phyloP scores from a whole-genome alignment of 2,113 vertebrate genomes.

The Ageneiosus marmoratus region DNA sequence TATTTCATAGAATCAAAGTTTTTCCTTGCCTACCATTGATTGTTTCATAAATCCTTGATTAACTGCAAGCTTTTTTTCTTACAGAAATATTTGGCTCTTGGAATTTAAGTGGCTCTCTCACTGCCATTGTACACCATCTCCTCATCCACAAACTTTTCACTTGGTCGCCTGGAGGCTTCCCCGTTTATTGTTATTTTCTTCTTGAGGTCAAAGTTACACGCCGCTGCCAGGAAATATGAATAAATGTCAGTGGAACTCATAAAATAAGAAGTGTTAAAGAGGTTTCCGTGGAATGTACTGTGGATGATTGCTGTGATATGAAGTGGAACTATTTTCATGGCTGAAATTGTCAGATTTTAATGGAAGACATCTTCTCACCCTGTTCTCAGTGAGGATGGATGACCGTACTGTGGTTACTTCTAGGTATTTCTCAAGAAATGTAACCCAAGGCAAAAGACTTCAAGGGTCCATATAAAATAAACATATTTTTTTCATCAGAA shows the following conservation, averaged over 20 bases:
- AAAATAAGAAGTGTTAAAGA: conserved; percentile 54
- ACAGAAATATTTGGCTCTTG: conserved; percentile 14
- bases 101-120: conserved; percentile 9
- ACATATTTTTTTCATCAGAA: conserved; percentile 18
- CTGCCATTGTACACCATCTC: conserved; percentile 19
- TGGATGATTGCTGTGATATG: conserved; percentile 62
- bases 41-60: conserved; percentile 31
- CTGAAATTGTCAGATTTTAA: conserved; percentile 66
- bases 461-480: conserved; percentile 10
- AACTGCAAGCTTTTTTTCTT: conserved; percentile 4
- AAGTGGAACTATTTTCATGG: conserved; percentile 65
- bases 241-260: conserved; percentile 56
- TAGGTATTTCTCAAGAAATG: conserved; percentile 12
- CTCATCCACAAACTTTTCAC: conserved; percentile 16
- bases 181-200: conserved; percentile 64
- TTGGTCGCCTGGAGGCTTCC: conserved; percentile 49
- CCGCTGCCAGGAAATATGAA: conserved; percentile 68
- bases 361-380: conserved; percentile 36
- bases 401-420: conserved; percentile 10
- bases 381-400: conserved; percentile 26
- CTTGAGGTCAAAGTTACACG: conserved; percentile 42
- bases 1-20: conserved; percentile 12
- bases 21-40: conserved; percentile 31
- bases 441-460: conserved; percentile 28
- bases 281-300: conserved; percentile 57